These are phyloP conservation scores for Ennomos erosarius DNA, from an alignment of 2,888 invertebrate species.

Conservation along the genomic window DNA sequence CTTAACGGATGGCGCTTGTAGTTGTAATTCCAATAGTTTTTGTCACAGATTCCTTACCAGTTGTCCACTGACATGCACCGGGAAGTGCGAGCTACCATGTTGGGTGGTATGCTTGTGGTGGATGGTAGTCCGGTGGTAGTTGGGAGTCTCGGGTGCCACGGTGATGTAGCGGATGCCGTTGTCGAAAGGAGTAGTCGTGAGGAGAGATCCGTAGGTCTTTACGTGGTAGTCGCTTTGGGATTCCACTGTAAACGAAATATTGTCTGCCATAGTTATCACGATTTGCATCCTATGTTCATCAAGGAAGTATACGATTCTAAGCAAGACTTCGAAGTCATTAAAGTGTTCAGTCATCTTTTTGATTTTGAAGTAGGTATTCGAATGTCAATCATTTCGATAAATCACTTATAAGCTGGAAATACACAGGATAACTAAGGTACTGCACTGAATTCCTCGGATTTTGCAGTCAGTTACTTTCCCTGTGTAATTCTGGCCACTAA, in stretches of 20 bases:
- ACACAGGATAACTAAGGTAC: too few species aligned
- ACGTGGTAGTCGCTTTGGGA: constrained; percentile 95
- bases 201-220: constrained; percentile 76
- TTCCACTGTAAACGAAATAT: constrained; percentile 87
- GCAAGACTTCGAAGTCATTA: not conserved
- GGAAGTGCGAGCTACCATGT: constrained; percentile 49
- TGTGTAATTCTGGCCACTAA: too few species aligned
- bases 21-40: too few species aligned
- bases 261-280: not conserved
- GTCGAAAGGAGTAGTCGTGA: constrained; percentile 75
- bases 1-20: too few species aligned
- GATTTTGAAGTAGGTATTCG: too few species aligned
- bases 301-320: not conserved
- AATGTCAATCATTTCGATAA: too few species aligned
- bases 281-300: not conserved
- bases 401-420: too few species aligned
- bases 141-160: constrained; percentile 69
- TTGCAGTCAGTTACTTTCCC: too few species aligned
- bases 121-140: constrained; percentile 74
- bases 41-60: constrained; percentile 11
- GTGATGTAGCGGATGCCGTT: constrained; percentile 78
- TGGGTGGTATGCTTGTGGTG: constrained; percentile 74
- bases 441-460: too few species aligned
- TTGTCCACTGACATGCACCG: constrained; percentile 45
- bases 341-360: too few species aligned